These are phyloP conservation scores for Papilio demoleus DNA, from an alignment of 2,888 invertebrate species.

Conservation along the genomic window DNA sequence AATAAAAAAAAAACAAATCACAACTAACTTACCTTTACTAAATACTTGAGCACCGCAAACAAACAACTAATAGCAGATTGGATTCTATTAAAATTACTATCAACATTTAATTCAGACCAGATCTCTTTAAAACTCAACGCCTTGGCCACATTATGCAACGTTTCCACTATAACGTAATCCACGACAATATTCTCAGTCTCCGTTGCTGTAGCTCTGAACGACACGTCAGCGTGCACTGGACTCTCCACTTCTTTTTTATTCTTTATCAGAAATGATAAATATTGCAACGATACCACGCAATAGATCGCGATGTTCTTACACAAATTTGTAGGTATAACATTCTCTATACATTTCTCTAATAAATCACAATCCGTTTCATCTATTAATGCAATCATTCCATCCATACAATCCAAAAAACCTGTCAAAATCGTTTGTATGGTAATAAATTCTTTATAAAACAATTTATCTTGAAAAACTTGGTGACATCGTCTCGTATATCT, in stretches of 20 bases:
- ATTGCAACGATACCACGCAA: slow-evolving; percentile 75
- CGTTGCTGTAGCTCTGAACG: slow-evolving; percentile 62
- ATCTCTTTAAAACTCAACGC: slow-evolving; percentile 70
- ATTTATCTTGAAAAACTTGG: slow-evolving; percentile 78
- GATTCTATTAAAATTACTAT: slow-evolving; percentile 70
- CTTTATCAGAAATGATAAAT: slow-evolving; percentile 77
- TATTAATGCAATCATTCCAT: slow-evolving; percentile 61
- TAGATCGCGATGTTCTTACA: slow-evolving; percentile 72
- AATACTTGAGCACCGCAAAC: slow-evolving; percentile 75
- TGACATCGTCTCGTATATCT: slow-evolving; percentile 77
- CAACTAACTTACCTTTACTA: slow-evolving; percentile 71
- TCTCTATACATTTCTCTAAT: slow-evolving; percentile 72
- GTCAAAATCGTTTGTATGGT: slow-evolving; percentile 68
- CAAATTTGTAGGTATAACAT: slow-evolving; percentile 63
- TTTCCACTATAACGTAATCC: slow-evolving; percentile 67
- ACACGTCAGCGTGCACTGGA: slow-evolving; percentile 72
- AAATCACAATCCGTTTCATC: slow-evolving; percentile 75
- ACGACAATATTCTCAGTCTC: slow-evolving; percentile 69
- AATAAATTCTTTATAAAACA: slow-evolving; percentile 76
- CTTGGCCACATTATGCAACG: slow-evolving; percentile 71
- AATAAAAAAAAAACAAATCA: background rate
- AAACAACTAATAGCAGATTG: slow-evolving; percentile 79
- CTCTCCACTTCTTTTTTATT: slow-evolving; percentile 77
- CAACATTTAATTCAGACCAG: slow-evolving; percentile 73
- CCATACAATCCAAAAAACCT: slow-evolving; percentile 64